phyloP scores from a whole-genome alignment of 2,888 invertebrate genomes.

The Apomyelois bistriatella region DNA sequence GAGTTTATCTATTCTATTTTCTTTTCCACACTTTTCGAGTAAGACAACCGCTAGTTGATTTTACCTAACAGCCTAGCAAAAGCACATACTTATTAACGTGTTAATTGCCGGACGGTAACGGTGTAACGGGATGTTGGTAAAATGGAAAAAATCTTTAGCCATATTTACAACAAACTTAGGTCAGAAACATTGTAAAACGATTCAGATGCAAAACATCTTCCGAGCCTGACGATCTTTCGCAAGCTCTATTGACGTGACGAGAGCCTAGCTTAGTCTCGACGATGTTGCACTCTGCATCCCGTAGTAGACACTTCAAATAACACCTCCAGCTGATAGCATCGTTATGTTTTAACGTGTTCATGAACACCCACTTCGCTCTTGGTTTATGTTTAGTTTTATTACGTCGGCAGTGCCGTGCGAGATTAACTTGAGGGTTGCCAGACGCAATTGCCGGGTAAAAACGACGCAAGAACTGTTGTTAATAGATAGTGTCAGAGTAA shows the following conservation, averaged over 20 bases:
- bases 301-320: constrained; percentile 38
- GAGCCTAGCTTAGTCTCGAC: constrained; percentile 13
- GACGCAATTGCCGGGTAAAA: not conserved
- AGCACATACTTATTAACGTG: no score
- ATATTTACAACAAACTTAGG: no score
- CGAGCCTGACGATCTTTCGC: no score
- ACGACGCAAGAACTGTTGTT: not conserved
- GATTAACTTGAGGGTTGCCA: constrained; percentile 7
- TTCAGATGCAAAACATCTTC: not conserved
- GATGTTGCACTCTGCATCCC: constrained; percentile 38
- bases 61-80: no score
- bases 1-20: no score
- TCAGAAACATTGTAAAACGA: not conserved
- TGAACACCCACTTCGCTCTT: constrained; percentile 49
- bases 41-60: no score
- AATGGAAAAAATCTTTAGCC: no score
- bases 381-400: constrained; percentile 55
- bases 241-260: no score
- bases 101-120: no score
- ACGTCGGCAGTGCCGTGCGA: constrained; percentile 25
- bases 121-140: no score
- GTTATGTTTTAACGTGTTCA: constrained; percentile 47
- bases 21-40: no score
- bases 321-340: constrained; percentile 49
- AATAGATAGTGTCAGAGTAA: constrained; percentile 51